Percentiles rank a stretch among this genome's conserved stretches.
Conservation (phyloP, 2,797 vertebrate species). For the Schizopygopsis malacanthus region DNA sequence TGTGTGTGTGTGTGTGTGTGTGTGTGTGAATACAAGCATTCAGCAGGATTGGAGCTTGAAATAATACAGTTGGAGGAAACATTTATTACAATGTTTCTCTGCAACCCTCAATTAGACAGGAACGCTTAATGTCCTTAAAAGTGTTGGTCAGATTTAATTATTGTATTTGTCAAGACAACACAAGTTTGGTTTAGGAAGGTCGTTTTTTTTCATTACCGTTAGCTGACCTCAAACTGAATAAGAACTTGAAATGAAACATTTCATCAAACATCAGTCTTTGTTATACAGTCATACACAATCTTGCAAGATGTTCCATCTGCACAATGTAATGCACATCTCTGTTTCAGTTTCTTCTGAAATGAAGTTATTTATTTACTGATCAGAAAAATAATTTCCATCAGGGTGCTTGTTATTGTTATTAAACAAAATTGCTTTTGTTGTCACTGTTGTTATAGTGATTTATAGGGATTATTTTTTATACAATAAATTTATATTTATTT, state of each 20-base stretch:
- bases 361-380: neutral
- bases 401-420: neutral
- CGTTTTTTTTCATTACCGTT: neutral
- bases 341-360: neutral
- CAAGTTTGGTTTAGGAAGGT: neutral
- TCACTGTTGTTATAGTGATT: neutral
- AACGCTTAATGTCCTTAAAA: neutral
- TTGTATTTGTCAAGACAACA: conserved; percentile 4
- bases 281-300: neutral
- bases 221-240: neutral
- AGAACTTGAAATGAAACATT: neutral
- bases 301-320: neutral
- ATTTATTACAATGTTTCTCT: neutral
- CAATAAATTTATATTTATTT: neutral
- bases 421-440: neutral
- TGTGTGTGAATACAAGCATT: conserved; percentile 26
- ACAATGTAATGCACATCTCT: neutral
- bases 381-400: neutral
- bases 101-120: neutral
- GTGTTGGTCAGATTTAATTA: conserved; percentile 11
- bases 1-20: neutral
- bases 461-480: neutral
- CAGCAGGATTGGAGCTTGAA: neutral
- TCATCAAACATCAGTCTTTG: neutral
- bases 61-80: neutral